Base-by-base conservation (phyloP, 1,140 invertebrate genomes). In the Macrocentrus cingulum region DNA sequence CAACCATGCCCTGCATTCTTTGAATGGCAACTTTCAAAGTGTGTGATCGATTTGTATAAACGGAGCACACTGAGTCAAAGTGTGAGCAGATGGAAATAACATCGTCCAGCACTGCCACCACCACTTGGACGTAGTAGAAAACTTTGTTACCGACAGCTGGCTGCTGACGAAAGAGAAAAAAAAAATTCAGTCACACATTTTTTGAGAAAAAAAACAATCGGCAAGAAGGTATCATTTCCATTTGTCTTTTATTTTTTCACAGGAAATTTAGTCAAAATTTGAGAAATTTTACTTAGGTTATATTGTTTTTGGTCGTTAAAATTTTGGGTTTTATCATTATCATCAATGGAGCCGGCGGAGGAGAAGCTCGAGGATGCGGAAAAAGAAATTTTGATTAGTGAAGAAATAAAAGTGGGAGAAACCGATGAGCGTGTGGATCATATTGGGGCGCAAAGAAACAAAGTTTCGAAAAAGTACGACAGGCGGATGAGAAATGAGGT, bases 1-100 rank as follows among this genome's bases (percentile, higher is more conserved):
- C 34, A 52, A 52, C n/a, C 18, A 2, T 13, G 15, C 39, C 16
- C 36, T 36, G 34, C 34, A 52, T 52, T 23, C n/a, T 32, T 20
- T 37, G 32, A 52, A 19, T 37, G 34, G 49, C 18, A n/a, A 18
- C 62, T 70, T 63, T 66, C 62, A 66, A 61, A 68, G 13, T 39
- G 11, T 39, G 64, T 75, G 72, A 76, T 76, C 74, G 74, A 76
- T 76, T 74, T 72, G 67, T 70, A 62, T 72, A 73, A 68, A 66
- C 51, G 66, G 59, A 64, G 62, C 55, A 65, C 39, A 62, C 9
- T 16, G 50, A 60, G 41, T 60, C 65, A n/a, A 69, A 67, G 69
- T 6, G 5, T 19, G 42, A 15, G 42, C 36, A 11, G 36, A 3
- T 2, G 8, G 36, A 15, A 39, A 39, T 39, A 39, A 15, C 36